Evolutionary conservation across 2,113 vertebrate genomes (phyloP), one percentile per base, ranked within the genome.

Genomic region (Melanocharis versteri): DNA sequence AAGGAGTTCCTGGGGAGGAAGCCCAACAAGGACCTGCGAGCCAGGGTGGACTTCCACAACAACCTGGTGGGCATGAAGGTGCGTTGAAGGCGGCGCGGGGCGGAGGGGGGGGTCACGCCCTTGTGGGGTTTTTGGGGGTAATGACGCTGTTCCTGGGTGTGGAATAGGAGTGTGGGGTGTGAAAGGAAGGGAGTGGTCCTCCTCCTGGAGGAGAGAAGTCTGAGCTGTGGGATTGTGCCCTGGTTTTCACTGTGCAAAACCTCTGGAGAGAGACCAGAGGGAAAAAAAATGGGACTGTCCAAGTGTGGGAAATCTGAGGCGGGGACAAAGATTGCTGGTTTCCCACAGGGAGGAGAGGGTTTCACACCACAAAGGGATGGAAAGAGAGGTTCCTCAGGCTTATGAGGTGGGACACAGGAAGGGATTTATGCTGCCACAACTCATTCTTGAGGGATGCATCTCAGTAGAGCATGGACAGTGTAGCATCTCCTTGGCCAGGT

Each of bases 61-160:
- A 99, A 99, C 92, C 99, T 99, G 5, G 99, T 99, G 96, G 99
- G 99, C 89, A 99, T 99, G 98, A 99, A 99, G 99, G 99, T 99
- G 96, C 88, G 97, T 39, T 14, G 6, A 3, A 12, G 70, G 37
- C 1, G 2, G 24, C 12, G 27, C 3, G 1, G 24, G 19, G 35
- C 2, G 22, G 7, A 28, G 6, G 23, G 28, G 9, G 9, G 15
- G 5, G 42, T 64, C 1, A 1, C 0, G 8, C 16, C 0, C 2
- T 9, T 31, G 35, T 15, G 42, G 72, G 57, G 48, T 35, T 47
- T 58, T 75, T 48, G 20, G 42, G 35, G 61, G 13, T 3, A 2
- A 3, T 9, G 5, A 21, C 1, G 44, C 20, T 11, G 48, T 1
- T 1, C 0, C 40, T 39, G 47, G 13, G 53, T 35, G 60, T 26